Evolutionary conservation across 2,113 vertebrate species (phyloP).

Genomic region (Sceloporus undulatus): DNA sequence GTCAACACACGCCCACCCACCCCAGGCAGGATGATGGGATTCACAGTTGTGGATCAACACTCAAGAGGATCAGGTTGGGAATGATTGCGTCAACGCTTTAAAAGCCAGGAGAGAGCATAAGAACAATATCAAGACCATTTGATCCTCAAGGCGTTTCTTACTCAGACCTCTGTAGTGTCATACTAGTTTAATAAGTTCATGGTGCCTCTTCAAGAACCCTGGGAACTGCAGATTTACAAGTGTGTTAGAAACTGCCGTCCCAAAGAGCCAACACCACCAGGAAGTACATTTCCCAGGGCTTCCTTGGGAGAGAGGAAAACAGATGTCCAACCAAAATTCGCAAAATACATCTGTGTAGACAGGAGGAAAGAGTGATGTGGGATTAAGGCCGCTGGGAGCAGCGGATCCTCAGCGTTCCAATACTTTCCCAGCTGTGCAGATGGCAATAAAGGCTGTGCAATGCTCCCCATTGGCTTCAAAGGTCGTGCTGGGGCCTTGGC

Average conservation of each 20-base stretch:
- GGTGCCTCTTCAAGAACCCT: background rate
- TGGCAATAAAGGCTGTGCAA: slow-evolving; percentile 54
- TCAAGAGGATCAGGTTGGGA: background rate
- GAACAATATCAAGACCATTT: too few relatives aligned
- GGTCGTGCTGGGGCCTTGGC: slow-evolving; percentile 99
- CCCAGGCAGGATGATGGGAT: background rate
- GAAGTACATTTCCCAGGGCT: background rate
- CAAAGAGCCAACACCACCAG: accelerated
- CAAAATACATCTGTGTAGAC: too few relatives aligned
- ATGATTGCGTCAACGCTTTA: slow-evolving; percentile 1
- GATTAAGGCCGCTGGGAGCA: background rate
- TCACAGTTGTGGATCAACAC: background rate
- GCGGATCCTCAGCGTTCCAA: slow-evolving; percentile 55
- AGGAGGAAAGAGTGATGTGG: background rate
- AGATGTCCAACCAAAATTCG: background rate
- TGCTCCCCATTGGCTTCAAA: slow-evolving; percentile 80
- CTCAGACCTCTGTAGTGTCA: too few relatives aligned
- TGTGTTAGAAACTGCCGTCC: too few relatives aligned
- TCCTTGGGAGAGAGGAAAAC: background rate
- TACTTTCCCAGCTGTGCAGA: slow-evolving; percentile 62
- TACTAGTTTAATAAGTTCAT: too few relatives aligned
- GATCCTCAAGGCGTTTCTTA: too few relatives aligned
- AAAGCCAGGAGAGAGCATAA: slow-evolving; percentile 5
- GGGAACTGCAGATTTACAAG: background rate
- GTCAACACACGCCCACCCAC: too few relatives aligned